Evolutionary conservation across 2,888 invertebrate species (phyloP), one percentile per base, ranked within the genome.

Genomic region (Barypeithes pellucidus): DNA sequence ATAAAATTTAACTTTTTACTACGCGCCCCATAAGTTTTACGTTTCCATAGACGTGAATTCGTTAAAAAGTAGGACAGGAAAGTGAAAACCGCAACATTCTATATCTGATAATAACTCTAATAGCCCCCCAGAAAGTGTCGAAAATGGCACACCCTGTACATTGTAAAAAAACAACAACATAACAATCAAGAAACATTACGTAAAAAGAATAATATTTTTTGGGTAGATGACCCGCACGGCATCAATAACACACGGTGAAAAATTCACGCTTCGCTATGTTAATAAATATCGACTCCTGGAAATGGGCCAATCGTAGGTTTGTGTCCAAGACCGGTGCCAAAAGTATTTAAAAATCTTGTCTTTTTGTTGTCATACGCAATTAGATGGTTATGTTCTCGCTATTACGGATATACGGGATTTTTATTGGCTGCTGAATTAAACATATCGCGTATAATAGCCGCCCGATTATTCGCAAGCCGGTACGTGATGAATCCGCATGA

Each of bases 281-380:
- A 60, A 60, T 67, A 57, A 59, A 67, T 67, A 36, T 47, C 60
- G 60, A 67, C 60, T 54, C 29, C 36, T 67, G 67, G 67, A 67
- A 33, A 39, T 39, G 22, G 47, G 59, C 67, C 67, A 67, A 67
- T 45, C 33, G 47, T 4, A 59, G 39, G 33, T 67, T 50, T 50
- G 36, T 50, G 67, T 47, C 67, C 39, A 67, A 67, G 50, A 14
- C 33, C 24, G 24, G 33, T 67, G 67, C 67, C 60, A 67, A 60
- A 60, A 67, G 67, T 67, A 67, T 67, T 67, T 67, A 67, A 67
- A 60, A 67, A 67, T 47, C 50, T 18, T 12, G 47, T 67, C 45
- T 59, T 67, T 67, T 67, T 60, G 22, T 67, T 67, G 67, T 67
- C 60, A 33, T 36, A 45, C 50, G 45, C 47, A 36, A 67, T 60